Evolutionary conservation across 2,797 vertebrate species (phyloP).

Genomic region (Alosa sapidissima): DNA sequence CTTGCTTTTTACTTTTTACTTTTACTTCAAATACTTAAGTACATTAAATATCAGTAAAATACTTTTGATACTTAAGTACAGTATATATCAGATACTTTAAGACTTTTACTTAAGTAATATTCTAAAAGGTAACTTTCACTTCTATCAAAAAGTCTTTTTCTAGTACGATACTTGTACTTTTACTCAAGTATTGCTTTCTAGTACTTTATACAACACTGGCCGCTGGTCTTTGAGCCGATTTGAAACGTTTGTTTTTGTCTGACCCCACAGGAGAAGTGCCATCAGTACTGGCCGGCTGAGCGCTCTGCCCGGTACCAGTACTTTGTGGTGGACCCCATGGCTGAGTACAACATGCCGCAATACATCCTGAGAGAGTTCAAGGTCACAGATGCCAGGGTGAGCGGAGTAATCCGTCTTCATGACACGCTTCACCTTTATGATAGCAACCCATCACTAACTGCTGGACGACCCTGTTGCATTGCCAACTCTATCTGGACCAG

Average conservation of each 20-base stretch:
- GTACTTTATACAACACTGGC: no score
- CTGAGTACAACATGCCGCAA: slow-evolving; percentile 99
- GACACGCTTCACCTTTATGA: background rate
- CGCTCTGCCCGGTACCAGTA: slow-evolving; percentile 96
- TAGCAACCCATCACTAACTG: background rate
- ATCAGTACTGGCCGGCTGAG: slow-evolving; percentile 97
- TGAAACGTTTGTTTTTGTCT: background rate
- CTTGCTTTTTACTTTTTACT: no score
- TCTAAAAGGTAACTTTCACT: no score
- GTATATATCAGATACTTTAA: no score
- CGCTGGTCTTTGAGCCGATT: slow-evolving; percentile 23
- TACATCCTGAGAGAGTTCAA: slow-evolving; percentile 98
- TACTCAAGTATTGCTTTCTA: no score
- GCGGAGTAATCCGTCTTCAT: slow-evolving; percentile 50
- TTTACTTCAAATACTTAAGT: no score
- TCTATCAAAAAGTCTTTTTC: no score
- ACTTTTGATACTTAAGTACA: no score
- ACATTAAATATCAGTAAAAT: no score
- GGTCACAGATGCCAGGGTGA: slow-evolving; percentile 95
- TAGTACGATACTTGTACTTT: no score
- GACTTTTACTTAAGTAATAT: no score
- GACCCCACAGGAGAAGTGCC: slow-evolving; percentile 88
- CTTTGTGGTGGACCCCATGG: slow-evolving; percentile 98
- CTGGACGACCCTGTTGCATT: background rate
- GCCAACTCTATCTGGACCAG: background rate